Percentiles rank a stretch among this genome's conserved stretches.
phyloP scores from a whole-genome alignment of 2,797 vertebrate species.

The Tachyglossus aculeatus region DNA sequence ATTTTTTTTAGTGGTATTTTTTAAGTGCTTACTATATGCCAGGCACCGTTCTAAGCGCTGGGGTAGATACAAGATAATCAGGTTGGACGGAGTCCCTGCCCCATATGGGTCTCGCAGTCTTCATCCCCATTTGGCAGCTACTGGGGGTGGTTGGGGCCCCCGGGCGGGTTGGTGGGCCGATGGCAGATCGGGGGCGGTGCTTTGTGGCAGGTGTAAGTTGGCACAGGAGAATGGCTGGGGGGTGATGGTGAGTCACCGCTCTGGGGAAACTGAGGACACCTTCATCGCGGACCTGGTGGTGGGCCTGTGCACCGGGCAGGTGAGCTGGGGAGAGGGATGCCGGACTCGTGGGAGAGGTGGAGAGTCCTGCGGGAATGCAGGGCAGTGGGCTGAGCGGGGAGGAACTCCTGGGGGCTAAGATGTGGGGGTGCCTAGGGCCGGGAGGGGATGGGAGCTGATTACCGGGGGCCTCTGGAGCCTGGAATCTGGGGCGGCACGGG shows the following conservation, averaged over 20 bases:
- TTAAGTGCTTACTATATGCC: too few species aligned
- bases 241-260: conserved; percentile 95
- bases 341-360: background rate
- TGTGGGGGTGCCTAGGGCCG: background rate
- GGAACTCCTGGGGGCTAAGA: background rate
- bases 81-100: too few species aligned
- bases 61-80: too few species aligned
- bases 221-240: conserved; percentile 95
- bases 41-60: too few species aligned
- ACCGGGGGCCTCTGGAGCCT: background rate
- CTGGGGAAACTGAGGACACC: conserved; percentile 92
- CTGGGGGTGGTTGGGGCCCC: too few species aligned
- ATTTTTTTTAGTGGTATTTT: too few species aligned
- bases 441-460: too few species aligned
- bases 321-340: conserved; percentile 51
- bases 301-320: conserved; percentile 93
- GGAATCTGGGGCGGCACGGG: too few species aligned
- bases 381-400: background rate
- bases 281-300: conserved; percentile 95
- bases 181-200: too few species aligned
- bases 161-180: too few species aligned
- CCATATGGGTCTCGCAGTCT: too few species aligned
- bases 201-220: conserved; percentile 84
- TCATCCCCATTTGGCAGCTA: too few species aligned
- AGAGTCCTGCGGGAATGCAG: background rate